Conservation (phyloP, 2,797 vertebrate species). For the Notoglanidium macrostoma region DNA sequence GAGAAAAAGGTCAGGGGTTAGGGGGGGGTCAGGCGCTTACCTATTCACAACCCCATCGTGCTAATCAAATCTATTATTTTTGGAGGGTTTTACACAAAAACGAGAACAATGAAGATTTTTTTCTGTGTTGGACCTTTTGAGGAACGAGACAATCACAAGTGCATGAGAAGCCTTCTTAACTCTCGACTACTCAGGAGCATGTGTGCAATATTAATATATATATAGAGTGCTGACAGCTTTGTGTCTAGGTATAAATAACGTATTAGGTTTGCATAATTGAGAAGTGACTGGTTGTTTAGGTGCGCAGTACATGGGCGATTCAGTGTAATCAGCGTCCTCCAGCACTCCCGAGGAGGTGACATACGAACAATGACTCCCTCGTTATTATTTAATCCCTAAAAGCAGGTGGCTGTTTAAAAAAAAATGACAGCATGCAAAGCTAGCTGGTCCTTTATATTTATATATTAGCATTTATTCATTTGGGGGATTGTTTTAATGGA, state of each 20-base stretch:
- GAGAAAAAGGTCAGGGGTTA: background rate
- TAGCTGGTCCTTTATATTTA: background rate
- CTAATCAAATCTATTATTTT: background rate
- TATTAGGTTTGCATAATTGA: conserved; percentile 18
- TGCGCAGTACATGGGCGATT: background rate
- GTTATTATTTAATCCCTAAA: background rate
- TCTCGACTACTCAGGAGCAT: background rate
- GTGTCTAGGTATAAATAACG: conserved; percentile 18
- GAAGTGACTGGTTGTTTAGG: conserved; percentile 26
- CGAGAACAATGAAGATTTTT: background rate
- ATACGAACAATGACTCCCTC: background rate
- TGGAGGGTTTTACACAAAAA: background rate
- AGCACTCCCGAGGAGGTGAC: conserved; percentile 1
- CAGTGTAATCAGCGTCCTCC: conserved; percentile 17
- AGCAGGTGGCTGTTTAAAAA: background rate
- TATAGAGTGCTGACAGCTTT: background rate
- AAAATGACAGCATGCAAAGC: background rate
- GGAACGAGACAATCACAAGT: background rate
- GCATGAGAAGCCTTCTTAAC: background rate
- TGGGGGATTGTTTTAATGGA: background rate
- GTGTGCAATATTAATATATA: background rate
- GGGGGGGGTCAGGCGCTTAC: no score
- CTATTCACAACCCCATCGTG: background rate
- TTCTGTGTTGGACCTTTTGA: background rate
- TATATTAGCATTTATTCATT: background rate